Conservation (phyloP, 2,888 invertebrate genomes). For the Eustalomyia histrio region DNA sequence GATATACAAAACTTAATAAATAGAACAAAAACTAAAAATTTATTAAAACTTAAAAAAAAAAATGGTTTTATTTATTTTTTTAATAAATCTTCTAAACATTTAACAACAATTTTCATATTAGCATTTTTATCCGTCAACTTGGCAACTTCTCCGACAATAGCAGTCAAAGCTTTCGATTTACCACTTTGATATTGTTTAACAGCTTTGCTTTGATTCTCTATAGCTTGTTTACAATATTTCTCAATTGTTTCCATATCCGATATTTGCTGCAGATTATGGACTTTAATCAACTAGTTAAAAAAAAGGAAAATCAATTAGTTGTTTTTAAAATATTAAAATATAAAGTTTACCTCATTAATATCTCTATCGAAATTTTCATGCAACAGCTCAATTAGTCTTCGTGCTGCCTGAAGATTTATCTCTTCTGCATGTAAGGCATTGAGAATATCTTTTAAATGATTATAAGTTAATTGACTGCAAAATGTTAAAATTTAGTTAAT, state of each 20-base stretch:
- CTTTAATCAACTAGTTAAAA: slow-evolving; percentile 81
- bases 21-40: slow-evolving; percentile 27
- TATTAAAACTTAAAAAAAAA: not conserved
- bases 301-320: not conserved
- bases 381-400: slow-evolving; percentile 81
- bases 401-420: slow-evolving; percentile 84
- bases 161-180: slow-evolving; percentile 85
- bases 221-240: slow-evolving; percentile 82
- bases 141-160: slow-evolving; percentile 83
- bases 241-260: slow-evolving; percentile 82
- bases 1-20: slow-evolving; percentile 21
- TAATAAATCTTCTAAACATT: slow-evolving; percentile 81
- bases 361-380: slow-evolving; percentile 77
- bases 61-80: slow-evolving; percentile 44
- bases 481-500: not conserved
- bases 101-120: slow-evolving; percentile 84
- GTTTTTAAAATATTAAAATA: too few species aligned
- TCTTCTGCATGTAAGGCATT: slow-evolving; percentile 82
- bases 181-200: slow-evolving; percentile 85
- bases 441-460: slow-evolving; percentile 83
- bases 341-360: slow-evolving; percentile 75
- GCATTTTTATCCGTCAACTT: slow-evolving; percentile 83
- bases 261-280: slow-evolving; percentile 84
- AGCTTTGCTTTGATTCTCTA: slow-evolving; percentile 84
- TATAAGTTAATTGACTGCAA: slow-evolving; percentile 80